Conservation (phyloP, 1,140 invertebrate genomes). For the Anadara kagoshimensis region DNA sequence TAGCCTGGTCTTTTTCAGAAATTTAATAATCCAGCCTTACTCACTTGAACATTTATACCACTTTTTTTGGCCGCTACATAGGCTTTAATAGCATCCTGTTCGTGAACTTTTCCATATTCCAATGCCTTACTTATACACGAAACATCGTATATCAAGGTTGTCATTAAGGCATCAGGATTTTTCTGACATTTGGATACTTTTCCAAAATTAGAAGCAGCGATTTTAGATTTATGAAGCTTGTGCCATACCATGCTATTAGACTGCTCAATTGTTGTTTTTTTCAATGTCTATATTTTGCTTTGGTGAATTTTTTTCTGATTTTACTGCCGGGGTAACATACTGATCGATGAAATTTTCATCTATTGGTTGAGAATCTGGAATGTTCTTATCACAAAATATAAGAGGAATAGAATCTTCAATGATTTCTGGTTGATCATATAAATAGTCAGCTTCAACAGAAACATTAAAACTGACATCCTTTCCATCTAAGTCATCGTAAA, state of each 20-base stretch:
- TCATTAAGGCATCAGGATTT: constrained; percentile 21
- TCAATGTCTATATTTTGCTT: neutral
- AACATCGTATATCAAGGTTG: constrained; percentile 6
- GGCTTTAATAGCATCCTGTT: constrained; percentile 4
- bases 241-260: constrained; percentile 16
- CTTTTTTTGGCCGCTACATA: no score
- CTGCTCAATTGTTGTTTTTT: constrained; percentile 17
- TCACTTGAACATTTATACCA: constrained; percentile 8
- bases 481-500: no score
- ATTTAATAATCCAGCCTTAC: constrained; percentile 2
- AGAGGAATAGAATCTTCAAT: neutral
- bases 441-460: no score
- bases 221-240: constrained; percentile 14
- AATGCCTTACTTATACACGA: neutral
- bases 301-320: neutral
- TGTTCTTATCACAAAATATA: neutral
- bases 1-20: constrained; percentile 10
- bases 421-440: no score
- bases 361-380: neutral
- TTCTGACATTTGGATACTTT: constrained; percentile 22
- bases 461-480: no score
- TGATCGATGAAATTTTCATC: constrained; percentile 13
- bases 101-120: constrained; percentile 18
- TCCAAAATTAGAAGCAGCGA: constrained; percentile 24
- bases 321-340: constrained; percentile 5